A percentile compares a stretch with the other conserved stretches of the same genome.
Evolutionary conservation across 2,113 vertebrate species (phyloP).

Genomic region (Ptychochromis oligacanthus): DNA sequence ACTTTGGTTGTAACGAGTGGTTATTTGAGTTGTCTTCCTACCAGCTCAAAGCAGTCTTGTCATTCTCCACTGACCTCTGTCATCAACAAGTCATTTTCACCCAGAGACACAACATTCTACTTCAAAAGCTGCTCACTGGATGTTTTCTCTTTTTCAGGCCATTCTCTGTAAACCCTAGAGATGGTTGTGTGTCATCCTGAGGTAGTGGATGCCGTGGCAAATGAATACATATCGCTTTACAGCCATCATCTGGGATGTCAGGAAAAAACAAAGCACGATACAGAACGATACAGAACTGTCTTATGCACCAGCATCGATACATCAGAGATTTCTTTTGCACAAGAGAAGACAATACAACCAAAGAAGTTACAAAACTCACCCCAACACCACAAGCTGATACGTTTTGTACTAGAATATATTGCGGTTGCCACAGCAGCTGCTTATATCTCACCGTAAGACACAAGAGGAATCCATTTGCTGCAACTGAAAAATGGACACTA

Average conservation of each 20-base stretch:
- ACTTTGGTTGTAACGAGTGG: no score
- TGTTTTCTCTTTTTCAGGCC: no score
- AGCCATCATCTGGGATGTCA: neutral
- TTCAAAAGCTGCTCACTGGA: no score
- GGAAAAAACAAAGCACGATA: neutral
- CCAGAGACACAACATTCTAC: no score
- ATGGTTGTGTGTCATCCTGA: neutral
- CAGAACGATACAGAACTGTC: neutral
- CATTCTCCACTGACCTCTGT: no score
- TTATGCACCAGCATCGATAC: neutral
- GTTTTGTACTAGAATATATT: neutral
- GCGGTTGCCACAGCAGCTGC: neutral
- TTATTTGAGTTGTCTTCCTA: no score
- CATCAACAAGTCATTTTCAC: no score
- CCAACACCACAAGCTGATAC: neutral
- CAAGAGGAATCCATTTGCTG: constrained; percentile 24
- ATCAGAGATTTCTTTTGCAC: neutral
- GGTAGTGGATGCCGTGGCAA: constrained; percentile 2
- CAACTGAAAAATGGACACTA: neutral
- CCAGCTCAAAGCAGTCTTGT: no score
- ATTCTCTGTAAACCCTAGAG: no score
- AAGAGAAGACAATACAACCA: neutral
- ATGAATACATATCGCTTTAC: constrained; percentile 9
- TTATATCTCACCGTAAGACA: neutral
- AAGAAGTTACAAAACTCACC: neutral